Evolutionary conservation across 2,888 invertebrate genomes (phyloP).

Genomic region (Tenthredo notha): DNA sequence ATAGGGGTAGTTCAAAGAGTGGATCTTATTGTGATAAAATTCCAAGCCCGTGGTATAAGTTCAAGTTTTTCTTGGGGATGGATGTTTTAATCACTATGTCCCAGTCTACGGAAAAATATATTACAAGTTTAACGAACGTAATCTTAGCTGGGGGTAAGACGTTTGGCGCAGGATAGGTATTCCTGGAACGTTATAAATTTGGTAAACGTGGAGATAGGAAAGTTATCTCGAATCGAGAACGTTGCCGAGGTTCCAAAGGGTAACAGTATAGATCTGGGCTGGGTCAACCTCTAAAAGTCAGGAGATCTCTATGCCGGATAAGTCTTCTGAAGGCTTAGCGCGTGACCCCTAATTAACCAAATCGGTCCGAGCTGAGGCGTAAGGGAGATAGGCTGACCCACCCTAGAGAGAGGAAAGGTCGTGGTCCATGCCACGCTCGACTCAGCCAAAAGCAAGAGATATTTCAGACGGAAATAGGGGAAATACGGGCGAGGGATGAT

Average conservation of each 20-base stretch:
- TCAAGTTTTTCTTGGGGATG: not conserved
- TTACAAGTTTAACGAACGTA: not conserved
- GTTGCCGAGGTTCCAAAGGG: slow-evolving; percentile 4
- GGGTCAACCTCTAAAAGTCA: slow-evolving; percentile 45
- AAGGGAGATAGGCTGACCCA: slow-evolving; percentile 41
- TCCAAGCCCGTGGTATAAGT: not conserved
- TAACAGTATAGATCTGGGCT: not conserved
- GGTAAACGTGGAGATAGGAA: slow-evolving; percentile 39
- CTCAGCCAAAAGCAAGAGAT: not conserved
- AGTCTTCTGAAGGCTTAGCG: slow-evolving; percentile 40
- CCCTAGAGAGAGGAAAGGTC: slow-evolving; percentile 25
- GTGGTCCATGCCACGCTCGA: slow-evolving; percentile 29
- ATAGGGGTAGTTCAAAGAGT: not conserved
- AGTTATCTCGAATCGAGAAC: slow-evolving; percentile 35
- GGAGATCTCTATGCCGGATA: slow-evolving; percentile 40
- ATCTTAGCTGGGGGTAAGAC: slow-evolving; percentile 12
- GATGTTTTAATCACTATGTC: not conserved
- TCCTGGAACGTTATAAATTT: slow-evolving; percentile 39
- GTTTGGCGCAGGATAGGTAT: not conserved
- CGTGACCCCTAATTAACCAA: slow-evolving; percentile 55
- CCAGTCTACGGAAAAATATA: not conserved
- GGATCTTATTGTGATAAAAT: not conserved
- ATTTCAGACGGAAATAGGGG: slow-evolving; percentile 32
- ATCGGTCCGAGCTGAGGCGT: slow-evolving; percentile 42
- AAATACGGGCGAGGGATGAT: slow-evolving; percentile 25